Percentiles rank a stretch among this genome's conserved stretches.
Conservation (phyloP, 1,140 invertebrate species). For the Pseudomyrmex dendroicus region DNA sequence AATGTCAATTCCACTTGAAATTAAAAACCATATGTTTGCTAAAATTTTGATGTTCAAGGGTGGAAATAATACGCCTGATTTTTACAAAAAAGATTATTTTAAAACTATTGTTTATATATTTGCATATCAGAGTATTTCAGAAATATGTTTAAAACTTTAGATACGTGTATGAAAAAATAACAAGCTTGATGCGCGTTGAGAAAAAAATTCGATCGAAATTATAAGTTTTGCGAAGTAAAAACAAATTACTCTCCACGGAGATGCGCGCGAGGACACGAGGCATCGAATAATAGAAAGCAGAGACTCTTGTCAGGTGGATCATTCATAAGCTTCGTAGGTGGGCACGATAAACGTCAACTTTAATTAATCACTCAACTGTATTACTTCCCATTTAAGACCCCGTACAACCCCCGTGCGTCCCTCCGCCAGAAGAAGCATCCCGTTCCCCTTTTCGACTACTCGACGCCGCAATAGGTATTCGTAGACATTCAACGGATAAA, state of each 20-base stretch:
- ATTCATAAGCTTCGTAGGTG: conserved; percentile 78
- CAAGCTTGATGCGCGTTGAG: neutral
- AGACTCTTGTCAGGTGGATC: conserved; percentile 52
- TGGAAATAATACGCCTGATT: neutral
- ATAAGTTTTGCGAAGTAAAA: conserved; percentile 15
- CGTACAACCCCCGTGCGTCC: conserved; percentile 54
- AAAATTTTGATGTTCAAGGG: conserved; percentile 9
- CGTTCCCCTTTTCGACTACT: conserved; percentile 64
- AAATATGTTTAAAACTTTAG: neutral
- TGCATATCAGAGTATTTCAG: neutral
- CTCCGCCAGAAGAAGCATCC: conserved; percentile 7
- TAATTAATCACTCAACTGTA: conserved; percentile 85
- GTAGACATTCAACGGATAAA: conserved; percentile 79
- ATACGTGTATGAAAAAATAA: neutral
- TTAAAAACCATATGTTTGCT: conserved; percentile 23
- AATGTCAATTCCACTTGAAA: conserved; percentile 27
- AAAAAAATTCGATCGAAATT: conserved; percentile 4
- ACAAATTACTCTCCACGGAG: conserved; percentile 7
- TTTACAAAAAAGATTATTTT: neutral
- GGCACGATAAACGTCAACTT: conserved; percentile 77
- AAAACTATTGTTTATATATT: neutral
- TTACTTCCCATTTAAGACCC: conserved; percentile 83
- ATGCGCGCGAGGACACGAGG: conserved; percentile 13
- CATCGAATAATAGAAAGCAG: conserved; percentile 63
- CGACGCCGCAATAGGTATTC: conserved; percentile 65